Percentiles rank a stretch among this genome's conserved stretches.
phyloP scores from a whole-genome alignment of 2,888 invertebrate genomes.

The Trachelus troglodyta region DNA sequence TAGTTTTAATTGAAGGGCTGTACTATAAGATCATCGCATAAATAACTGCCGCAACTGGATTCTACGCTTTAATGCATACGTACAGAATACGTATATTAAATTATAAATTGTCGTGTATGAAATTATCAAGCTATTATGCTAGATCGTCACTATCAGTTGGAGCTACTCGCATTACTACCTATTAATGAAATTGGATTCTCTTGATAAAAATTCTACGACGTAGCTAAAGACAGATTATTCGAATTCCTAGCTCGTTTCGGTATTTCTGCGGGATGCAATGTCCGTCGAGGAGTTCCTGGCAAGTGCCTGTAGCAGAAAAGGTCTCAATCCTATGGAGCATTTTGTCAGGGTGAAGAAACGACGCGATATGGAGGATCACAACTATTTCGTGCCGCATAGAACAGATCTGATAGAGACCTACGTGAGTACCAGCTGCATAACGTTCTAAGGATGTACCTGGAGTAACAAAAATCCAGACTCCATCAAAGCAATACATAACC shows the following conservation, averaged over 20 bases:
- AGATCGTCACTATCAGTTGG: background rate
- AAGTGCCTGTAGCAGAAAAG: conserved; percentile 90
- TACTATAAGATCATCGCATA: background rate
- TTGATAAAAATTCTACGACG: background rate
- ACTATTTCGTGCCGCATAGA: conserved; percentile 95
- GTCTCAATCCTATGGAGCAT: conserved; percentile 93
- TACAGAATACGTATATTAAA: background rate
- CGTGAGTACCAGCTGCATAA: conserved; percentile 73
- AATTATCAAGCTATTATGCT: background rate
- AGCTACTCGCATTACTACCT: background rate
- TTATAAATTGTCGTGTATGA: background rate
- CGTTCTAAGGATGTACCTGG: background rate
- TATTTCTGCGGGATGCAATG: conserved; percentile 91
- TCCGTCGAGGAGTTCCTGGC: conserved; percentile 96
- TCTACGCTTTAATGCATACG: background rate
- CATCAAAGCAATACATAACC: background rate
- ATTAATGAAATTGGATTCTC: background rate
- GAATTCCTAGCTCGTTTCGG: conserved; percentile 74
- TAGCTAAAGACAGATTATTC: background rate
- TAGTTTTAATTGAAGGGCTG: background rate
- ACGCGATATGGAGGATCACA: conserved; percentile 94
- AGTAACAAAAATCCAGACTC: background rate
- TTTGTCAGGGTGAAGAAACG: conserved; percentile 95
- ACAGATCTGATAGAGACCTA: conserved; percentile 95
- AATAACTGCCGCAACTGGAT: background rate